Percentiles rank a stretch among this genome's conserved stretches.
These are phyloP conservation scores for Eudemis profundana DNA, from an alignment of 2,888 invertebrate genomes.

Conservation along the genomic window DNA sequence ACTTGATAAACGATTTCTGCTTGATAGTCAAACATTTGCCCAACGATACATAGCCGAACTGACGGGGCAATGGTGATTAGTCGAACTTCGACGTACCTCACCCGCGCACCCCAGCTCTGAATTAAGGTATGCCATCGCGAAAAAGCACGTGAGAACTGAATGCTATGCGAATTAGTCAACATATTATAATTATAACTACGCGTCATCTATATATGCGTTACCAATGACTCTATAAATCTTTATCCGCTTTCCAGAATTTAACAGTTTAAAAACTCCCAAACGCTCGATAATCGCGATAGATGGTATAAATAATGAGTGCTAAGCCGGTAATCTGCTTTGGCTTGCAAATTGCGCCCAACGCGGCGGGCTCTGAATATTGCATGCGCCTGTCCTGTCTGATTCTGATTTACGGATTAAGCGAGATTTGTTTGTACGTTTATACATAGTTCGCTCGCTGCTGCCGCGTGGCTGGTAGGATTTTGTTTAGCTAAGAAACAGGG, in stretches of 20 bases:
- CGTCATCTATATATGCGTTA: too few relatives aligned
- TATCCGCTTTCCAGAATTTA: neutral
- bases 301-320: constrained; percentile 47
- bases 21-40: too few relatives aligned
- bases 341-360: constrained; percentile 56
- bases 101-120: too few relatives aligned
- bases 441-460: neutral
- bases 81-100: too few relatives aligned
- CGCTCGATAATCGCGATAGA: constrained; percentile 35
- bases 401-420: constrained; percentile 28
- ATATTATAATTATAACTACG: too few relatives aligned
- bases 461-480: neutral
- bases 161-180: too few relatives aligned
- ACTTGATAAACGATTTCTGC: too few relatives aligned
- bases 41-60: too few relatives aligned
- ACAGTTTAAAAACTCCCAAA: neutral
- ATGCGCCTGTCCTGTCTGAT: constrained; percentile 44
- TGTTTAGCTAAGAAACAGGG: too few relatives aligned
- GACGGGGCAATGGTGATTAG: too few relatives aligned
- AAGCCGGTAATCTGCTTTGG: constrained; percentile 59
- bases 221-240: neutral
- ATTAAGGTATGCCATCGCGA: too few relatives aligned
- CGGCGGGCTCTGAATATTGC: constrained; percentile 55
- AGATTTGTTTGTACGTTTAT: constrained; percentile 18
- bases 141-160: too few relatives aligned